phyloP scores from a whole-genome alignment of 1,140 invertebrate species.

The Anagrus nilaparvatae region DNA sequence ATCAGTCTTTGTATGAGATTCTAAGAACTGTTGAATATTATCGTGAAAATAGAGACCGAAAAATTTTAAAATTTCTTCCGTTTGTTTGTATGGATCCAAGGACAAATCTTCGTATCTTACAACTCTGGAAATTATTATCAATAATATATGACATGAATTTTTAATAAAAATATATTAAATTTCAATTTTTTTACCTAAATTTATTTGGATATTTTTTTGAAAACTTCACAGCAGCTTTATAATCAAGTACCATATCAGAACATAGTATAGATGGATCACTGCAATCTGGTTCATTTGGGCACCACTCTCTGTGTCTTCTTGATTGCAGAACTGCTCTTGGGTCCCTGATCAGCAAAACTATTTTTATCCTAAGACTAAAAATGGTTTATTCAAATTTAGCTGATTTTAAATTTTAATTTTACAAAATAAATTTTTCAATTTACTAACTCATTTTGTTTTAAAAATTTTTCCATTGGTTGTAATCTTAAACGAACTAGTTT shows the following conservation, averaged over 20 bases:
- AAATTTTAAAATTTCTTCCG: conserved; percentile 64
- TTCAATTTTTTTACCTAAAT: conserved; percentile 50
- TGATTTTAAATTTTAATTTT: conserved; percentile 3
- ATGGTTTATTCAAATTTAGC: conserved; percentile 8
- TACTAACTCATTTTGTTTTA: conserved; percentile 60
- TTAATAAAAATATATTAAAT: background rate
- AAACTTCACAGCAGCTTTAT: conserved; percentile 59
- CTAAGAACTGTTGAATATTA: conserved; percentile 60
- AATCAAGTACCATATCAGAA: conserved; percentile 72
- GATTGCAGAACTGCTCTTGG: conserved; percentile 80
- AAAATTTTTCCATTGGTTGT: conserved; percentile 55
- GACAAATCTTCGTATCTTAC: conserved; percentile 79
- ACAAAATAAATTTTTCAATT: conserved; percentile 1
- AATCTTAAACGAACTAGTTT: conserved; percentile 72
- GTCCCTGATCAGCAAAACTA: conserved; percentile 71
- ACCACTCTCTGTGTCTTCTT: conserved; percentile 73
- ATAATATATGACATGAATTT: background rate
- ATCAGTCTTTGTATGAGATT: conserved; percentile 69
- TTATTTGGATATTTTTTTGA: conserved; percentile 55
- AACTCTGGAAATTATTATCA: conserved; percentile 45
- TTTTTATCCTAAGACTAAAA: conserved; percentile 60
- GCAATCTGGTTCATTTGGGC: conserved; percentile 71
- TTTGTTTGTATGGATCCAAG: conserved; percentile 58
- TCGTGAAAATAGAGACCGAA: conserved; percentile 62
- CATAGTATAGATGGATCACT: conserved; percentile 65